Evolutionary conservation across 2,113 vertebrate genomes (phyloP).

Genomic region (Plotosus lineatus): DNA sequence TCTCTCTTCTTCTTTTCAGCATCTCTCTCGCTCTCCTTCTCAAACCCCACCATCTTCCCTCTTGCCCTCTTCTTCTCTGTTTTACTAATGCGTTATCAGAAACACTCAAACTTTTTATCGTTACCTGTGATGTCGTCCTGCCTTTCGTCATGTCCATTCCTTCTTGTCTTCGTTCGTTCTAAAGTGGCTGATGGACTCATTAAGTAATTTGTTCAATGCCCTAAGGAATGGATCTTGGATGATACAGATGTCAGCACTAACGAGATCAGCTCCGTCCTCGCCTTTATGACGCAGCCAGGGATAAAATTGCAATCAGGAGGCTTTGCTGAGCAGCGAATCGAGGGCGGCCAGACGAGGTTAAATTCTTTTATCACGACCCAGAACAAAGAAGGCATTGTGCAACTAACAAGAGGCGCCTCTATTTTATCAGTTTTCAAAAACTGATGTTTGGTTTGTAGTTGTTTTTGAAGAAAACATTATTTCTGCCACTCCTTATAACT

Average conservation of each 20-base stretch:
- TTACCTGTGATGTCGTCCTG: not conserved
- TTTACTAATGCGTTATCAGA: not conserved
- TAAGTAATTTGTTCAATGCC: slow-evolving; percentile 19
- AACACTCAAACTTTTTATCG: not conserved
- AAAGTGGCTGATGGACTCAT: slow-evolving; percentile 6
- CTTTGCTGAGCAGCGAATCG: slow-evolving; percentile 53
- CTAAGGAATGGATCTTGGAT: slow-evolving; percentile 40
- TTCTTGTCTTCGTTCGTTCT: not conserved
- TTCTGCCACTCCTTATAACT: not conserved
- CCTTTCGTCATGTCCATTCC: not conserved
- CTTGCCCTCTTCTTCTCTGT: not conserved
- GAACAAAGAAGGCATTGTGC: slow-evolving; percentile 45
- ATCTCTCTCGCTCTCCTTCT: slow-evolving; percentile 35
- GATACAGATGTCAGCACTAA: slow-evolving; percentile 66
- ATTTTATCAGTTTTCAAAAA: not conserved
- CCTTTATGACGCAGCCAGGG: slow-evolving; percentile 71
- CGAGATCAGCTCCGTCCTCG: slow-evolving; percentile 60
- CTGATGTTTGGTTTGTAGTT: not conserved
- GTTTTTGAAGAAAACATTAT: not conserved
- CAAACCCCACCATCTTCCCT: not conserved
- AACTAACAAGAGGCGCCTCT: not conserved
- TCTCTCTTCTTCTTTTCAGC: slow-evolving; percentile 25
- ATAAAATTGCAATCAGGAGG: slow-evolving; percentile 64
- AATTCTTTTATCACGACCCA: slow-evolving; percentile 42
- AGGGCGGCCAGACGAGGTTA: slow-evolving; percentile 54